phyloP scores from a whole-genome alignment of 2,113 vertebrate genomes.

The Neotoma lepida region DNA sequence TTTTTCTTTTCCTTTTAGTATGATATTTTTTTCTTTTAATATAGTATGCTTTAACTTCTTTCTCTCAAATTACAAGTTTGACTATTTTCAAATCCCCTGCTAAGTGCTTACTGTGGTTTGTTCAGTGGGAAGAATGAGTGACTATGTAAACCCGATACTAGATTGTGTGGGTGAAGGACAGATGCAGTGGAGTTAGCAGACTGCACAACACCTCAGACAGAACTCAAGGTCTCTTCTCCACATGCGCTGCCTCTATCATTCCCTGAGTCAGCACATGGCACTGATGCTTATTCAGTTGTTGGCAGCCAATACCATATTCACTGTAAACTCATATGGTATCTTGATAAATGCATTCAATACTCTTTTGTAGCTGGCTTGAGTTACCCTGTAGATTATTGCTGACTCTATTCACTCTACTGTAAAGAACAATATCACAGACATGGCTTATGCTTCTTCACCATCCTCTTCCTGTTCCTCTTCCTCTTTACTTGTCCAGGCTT shows the following conservation, averaged over 20 bases:
- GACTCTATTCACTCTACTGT: background rate
- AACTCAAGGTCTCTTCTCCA: background rate
- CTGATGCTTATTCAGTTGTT: background rate
- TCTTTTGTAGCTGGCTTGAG: background rate
- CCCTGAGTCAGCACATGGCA: background rate
- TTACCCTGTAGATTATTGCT: background rate
- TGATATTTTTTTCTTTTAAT: background rate
- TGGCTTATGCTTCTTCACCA: background rate
- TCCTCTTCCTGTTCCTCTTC: background rate
- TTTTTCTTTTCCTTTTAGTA: slow-evolving; percentile 9
- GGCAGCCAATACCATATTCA: background rate
- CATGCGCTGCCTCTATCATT: background rate
- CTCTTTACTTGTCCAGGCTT: too few relatives aligned
- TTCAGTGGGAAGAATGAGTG: background rate
- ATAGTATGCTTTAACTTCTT: background rate
- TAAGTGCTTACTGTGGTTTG: background rate
- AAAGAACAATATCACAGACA: background rate
- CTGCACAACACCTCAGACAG: background rate
- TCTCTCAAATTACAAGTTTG: background rate
- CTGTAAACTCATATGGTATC: background rate
- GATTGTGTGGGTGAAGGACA: background rate
- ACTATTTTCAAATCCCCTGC: background rate
- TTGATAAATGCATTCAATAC: background rate
- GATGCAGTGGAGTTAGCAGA: background rate
- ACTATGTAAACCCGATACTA: background rate